These are phyloP conservation scores for Callosobruchus maculatus DNA, from an alignment of 2,888 invertebrate genomes.

Conservation along the genomic window DNA sequence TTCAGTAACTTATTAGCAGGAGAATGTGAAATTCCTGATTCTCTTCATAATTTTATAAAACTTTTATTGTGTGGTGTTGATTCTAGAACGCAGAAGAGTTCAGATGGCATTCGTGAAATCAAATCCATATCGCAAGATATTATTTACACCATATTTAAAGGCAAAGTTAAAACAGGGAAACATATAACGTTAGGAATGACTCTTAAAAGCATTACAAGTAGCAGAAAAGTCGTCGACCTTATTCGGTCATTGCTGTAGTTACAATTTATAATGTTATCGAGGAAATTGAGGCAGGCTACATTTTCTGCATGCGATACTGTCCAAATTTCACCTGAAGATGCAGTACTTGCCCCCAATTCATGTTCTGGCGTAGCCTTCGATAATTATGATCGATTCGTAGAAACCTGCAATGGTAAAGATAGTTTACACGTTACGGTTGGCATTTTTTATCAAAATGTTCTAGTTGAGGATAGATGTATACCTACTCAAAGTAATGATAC, in stretches of 20 bases:
- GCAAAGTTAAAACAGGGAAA: constrained; percentile 7
- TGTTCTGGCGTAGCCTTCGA: constrained; percentile 15
- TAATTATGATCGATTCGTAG: constrained; percentile 21
- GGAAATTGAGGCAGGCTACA: constrained; percentile 17
- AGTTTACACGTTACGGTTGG: constrained; percentile 8
- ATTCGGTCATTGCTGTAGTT: constrained; percentile 15
- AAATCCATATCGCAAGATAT: constrained; percentile 7
- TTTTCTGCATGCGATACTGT: constrained; percentile 6
- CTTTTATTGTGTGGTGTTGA: constrained; percentile 5
- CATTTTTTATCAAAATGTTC: constrained; percentile 8
- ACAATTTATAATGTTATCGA: constrained; percentile 9
- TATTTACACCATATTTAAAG: constrained; percentile 6
- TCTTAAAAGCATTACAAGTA: constrained; percentile 16
- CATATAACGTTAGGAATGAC: constrained; percentile 13
- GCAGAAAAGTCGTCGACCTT: constrained; percentile 13
- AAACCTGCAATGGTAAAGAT: constrained; percentile 16
- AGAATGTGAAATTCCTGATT: constrained; percentile 1
- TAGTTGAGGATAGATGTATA: not conserved
- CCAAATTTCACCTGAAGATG: constrained; percentile 15
- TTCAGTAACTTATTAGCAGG: constrained; percentile 4
- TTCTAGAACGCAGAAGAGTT: constrained; percentile 3
- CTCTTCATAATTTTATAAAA: constrained; percentile 2
- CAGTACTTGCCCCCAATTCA: constrained; percentile 2
- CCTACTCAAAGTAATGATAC: not conserved
- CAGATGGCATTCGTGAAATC: constrained; percentile 1